These are phyloP conservation scores for Drosophila cracens DNA, from an alignment of 2,888 invertebrate species.

Conservation along the genomic window DNA sequence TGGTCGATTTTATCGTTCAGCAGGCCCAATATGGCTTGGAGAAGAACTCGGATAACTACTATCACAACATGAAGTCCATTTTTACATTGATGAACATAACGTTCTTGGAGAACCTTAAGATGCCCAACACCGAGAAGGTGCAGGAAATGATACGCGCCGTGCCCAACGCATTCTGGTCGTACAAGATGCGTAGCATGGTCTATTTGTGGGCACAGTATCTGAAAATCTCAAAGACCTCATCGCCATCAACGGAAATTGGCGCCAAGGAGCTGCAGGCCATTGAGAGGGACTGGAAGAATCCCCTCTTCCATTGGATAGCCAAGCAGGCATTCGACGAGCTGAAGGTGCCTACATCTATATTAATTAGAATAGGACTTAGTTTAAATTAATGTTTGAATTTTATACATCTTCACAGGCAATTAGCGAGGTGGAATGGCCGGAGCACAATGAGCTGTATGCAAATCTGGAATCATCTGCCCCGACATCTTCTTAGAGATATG, in stretches of 20 bases:
- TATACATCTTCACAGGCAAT: slow-evolving; percentile 53
- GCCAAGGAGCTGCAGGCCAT: slow-evolving; percentile 57
- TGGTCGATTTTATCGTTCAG: slow-evolving; percentile 57
- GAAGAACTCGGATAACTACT: slow-evolving; percentile 67
- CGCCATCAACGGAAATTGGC: slow-evolving; percentile 41
- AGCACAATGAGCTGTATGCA: slow-evolving; percentile 51
- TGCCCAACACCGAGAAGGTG: slow-evolving; percentile 45
- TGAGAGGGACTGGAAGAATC: slow-evolving; percentile 60
- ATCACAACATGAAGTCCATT: slow-evolving; percentile 62
- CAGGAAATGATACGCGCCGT: slow-evolving; percentile 65
- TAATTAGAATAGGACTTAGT: background rate
- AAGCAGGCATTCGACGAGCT: slow-evolving; percentile 61
- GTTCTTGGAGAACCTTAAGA: slow-evolving; percentile 60
- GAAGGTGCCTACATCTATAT: slow-evolving; percentile 43
- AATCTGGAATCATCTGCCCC: slow-evolving; percentile 38
- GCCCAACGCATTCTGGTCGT: slow-evolving; percentile 62
- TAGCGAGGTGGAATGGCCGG: slow-evolving; percentile 68
- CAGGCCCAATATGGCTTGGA: slow-evolving; percentile 58
- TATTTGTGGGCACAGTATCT: slow-evolving; percentile 61
- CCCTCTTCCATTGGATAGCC: slow-evolving; percentile 65
- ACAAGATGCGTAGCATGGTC: slow-evolving; percentile 68
- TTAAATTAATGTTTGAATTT: background rate
- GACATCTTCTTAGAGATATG: slow-evolving; percentile 17
- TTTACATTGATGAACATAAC: slow-evolving; percentile 64
- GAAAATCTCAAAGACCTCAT: slow-evolving; percentile 46